Conservation (phyloP, 2,113 vertebrate genomes). For the human region GRCh38 chr4:128773001-128773500, state of each 20-base stretch:
- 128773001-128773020: background rate
- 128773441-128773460: background rate
- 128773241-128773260: background rate
- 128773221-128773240: background rate
- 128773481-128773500: background rate
- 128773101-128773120: slow-evolving; percentile 40
- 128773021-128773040: background rate
- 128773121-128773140: slow-evolving; percentile 42
- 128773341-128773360: slow-evolving; percentile 24
- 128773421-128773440: background rate
- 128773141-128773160: slow-evolving; percentile 41
- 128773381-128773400: slow-evolving; percentile 20
- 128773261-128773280: slow-evolving; percentile 51
- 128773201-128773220: slow-evolving; percentile 55
- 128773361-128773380: slow-evolving; percentile 22
- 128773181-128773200: slow-evolving; percentile 22
- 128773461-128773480: slow-evolving; percentile 30
- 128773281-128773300: slow-evolving; percentile 14
- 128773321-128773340: slow-evolving; percentile 20
- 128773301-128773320: background rate
- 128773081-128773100: background rate
- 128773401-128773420: background rate
- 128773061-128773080: background rate
- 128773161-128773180: slow-evolving; percentile 25
- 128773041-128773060: background rate